phyloP scores from a whole-genome alignment of 2,888 invertebrate genomes.

The Philonicus albiceps region DNA sequence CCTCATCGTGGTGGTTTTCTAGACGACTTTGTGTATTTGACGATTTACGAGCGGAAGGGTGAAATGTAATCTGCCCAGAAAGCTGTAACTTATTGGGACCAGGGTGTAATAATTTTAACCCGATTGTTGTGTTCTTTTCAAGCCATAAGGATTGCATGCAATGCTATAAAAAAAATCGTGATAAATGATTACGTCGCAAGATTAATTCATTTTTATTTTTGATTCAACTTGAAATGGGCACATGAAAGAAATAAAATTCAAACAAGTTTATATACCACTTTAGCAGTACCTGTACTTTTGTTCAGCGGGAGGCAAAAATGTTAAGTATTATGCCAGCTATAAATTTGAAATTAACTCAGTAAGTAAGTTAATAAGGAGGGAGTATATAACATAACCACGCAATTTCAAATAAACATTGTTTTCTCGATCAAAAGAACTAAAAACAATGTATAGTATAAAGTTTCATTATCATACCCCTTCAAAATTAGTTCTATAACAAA shows the following conservation, averaged over 20 bases:
- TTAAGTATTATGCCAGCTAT: background rate
- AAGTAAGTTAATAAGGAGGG: background rate
- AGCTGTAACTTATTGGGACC: background rate
- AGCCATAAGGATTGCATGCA: background rate
- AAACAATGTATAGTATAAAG: no score
- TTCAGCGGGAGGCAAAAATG: background rate
- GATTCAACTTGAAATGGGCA: background rate
- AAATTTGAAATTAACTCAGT: background rate
- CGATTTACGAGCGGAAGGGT: constrained; percentile 31
- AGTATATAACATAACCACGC: background rate
- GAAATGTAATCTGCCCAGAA: constrained; percentile 23
- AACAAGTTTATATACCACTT: background rate
- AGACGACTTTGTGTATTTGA: constrained; percentile 27
- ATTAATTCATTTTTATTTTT: background rate
- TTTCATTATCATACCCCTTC: no score
- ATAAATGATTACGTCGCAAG: constrained; percentile 7
- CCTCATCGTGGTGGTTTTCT: constrained; percentile 32
- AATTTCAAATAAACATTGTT: background rate
- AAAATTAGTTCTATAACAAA: no score
- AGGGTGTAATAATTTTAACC: constrained; percentile 7
- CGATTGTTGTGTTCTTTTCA: constrained; percentile 6
- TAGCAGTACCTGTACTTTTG: background rate
- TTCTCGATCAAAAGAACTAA: no score
- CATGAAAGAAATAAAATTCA: background rate
- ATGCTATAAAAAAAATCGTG: background rate